Evolutionary conservation across 2,797 vertebrate species (phyloP).

Genomic region (Adelosebastes latens): DNA sequence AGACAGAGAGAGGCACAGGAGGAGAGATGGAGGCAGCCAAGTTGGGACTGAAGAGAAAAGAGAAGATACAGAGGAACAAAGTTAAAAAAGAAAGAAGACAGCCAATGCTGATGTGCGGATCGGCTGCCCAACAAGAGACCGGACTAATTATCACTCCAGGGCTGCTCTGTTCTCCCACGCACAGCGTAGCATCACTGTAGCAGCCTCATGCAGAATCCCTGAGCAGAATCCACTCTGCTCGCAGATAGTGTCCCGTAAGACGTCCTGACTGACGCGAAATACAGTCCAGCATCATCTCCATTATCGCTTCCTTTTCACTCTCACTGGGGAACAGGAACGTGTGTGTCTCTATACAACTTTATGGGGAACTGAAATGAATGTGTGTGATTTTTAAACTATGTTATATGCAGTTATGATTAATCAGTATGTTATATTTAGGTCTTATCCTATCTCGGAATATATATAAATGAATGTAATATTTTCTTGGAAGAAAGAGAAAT

Average conservation of each 20-base stretch:
- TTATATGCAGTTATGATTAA: not conserved
- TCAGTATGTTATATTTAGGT: not conserved
- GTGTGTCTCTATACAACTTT: not conserved
- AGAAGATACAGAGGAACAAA: slow-evolving; percentile 41
- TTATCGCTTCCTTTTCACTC: slow-evolving; percentile 21
- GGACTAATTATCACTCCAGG: slow-evolving; percentile 77
- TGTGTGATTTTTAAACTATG: not conserved
- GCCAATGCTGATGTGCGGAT: slow-evolving; percentile 56
- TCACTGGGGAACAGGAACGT: slow-evolving; percentile 17
- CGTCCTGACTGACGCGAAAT: slow-evolving; percentile 41
- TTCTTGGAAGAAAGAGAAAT: not conserved
- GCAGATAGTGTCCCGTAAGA: slow-evolving; percentile 29
- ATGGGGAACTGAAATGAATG: not conserved
- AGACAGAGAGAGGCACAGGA: slow-evolving; percentile 12
- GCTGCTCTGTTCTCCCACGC: slow-evolving; percentile 63
- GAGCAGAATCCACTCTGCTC: slow-evolving; percentile 50
- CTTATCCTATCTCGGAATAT: not conserved
- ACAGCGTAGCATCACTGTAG: slow-evolving; percentile 35
- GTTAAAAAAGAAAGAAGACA: slow-evolving; percentile 16
- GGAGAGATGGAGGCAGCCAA: slow-evolving; percentile 36
- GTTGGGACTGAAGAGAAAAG: slow-evolving; percentile 25
- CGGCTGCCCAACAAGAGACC: slow-evolving; percentile 56
- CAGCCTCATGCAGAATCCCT: slow-evolving; percentile 48
- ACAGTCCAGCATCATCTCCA: slow-evolving; percentile 15
- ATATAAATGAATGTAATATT: not conserved